These are phyloP conservation scores for Heptranchias perlo DNA, from an alignment of 2,113 vertebrate genomes.

Conservation along the genomic window DNA sequence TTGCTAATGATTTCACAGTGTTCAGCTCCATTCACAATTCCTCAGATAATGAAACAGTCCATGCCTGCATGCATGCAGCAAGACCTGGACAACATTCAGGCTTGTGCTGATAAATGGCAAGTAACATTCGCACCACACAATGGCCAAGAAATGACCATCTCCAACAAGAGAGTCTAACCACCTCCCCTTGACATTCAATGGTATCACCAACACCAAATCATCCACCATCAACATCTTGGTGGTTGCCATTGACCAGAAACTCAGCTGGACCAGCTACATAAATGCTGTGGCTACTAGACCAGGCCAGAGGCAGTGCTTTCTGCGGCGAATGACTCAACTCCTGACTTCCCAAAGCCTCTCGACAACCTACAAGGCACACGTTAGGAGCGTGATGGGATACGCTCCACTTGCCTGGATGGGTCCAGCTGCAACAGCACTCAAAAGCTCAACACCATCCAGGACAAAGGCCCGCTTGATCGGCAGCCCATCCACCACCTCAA, in stretches of 20 bases:
- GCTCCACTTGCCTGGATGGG: not conserved
- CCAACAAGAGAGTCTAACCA: too few relatives aligned
- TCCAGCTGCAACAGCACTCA: not conserved
- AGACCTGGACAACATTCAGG: too few relatives aligned
- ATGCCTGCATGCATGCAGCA: not conserved
- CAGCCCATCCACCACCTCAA: not conserved
- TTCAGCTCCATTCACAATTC: not conserved
- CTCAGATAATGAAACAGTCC: not conserved
- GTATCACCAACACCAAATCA: too few relatives aligned
- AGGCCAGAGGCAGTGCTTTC: not conserved
- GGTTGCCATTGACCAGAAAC: too few relatives aligned
- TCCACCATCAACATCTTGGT: too few relatives aligned
- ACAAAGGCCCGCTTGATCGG: not conserved
- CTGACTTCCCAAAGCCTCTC: not conserved
- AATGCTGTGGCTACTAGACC: not conserved
- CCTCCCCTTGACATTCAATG: too few relatives aligned
- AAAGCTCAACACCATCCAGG: not conserved
- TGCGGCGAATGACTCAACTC: not conserved
- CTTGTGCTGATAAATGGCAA: too few relatives aligned
- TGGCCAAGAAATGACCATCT: too few relatives aligned
- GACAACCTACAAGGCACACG: not conserved
- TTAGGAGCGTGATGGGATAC: not conserved
- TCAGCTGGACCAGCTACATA: not conserved
- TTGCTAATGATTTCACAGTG: not conserved
- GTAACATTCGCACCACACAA: too few relatives aligned